These are phyloP conservation scores for Andrena dorsata DNA, from an alignment of 2,888 invertebrate species.

Conservation along the genomic window DNA sequence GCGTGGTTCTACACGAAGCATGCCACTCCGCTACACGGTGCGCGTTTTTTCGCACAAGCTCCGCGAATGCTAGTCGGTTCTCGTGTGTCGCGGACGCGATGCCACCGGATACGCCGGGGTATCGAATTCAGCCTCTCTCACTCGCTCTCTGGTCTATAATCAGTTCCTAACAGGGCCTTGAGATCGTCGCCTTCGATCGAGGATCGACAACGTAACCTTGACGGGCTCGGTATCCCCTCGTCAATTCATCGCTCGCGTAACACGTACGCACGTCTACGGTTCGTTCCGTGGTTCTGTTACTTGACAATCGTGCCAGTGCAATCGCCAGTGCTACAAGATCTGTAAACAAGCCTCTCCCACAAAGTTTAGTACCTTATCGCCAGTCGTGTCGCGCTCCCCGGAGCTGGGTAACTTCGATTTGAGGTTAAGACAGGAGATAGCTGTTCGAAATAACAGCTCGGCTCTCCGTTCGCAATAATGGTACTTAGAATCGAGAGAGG, in stretches of 20 bases:
- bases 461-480: background rate
- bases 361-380: background rate
- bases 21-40: slow-evolving; percentile 34
- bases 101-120: slow-evolving; percentile 20
- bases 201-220: slow-evolving; percentile 2
- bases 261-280: slow-evolving; percentile 1
- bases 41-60: slow-evolving; percentile 23
- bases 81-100: slow-evolving; percentile 31
- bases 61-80: slow-evolving; percentile 31
- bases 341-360: slow-evolving; percentile 1
- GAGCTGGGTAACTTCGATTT: background rate
- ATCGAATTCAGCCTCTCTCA: slow-evolving; percentile 9
- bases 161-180: slow-evolving; percentile 18
- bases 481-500: background rate
- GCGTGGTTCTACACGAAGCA: slow-evolving; percentile 47
- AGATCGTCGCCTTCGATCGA: slow-evolving; percentile 19
- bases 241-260: background rate
- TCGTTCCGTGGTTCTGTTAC: background rate
- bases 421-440: background rate
- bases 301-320: background rate
- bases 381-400: background rate
- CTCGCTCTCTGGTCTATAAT: slow-evolving; percentile 37
- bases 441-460: background rate
- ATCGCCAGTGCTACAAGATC: slow-evolving; percentile 4
- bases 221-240: background rate